These are phyloP conservation scores for Pterobdella sp. DNA, from an alignment of 2,888 invertebrate genomes.

Conservation along the genomic window DNA sequence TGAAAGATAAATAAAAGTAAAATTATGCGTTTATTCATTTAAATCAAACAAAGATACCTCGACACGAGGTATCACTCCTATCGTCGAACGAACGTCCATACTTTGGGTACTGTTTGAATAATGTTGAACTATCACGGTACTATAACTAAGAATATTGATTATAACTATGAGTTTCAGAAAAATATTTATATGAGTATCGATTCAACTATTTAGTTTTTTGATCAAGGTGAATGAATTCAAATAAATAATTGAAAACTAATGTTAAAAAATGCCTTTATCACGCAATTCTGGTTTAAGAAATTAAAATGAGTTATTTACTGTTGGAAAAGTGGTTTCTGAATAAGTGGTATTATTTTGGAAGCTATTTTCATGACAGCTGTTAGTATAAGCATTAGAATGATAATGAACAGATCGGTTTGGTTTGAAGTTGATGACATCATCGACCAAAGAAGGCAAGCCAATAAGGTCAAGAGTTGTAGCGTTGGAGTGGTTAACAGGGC, in stretches of 20 bases:
- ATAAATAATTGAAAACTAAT: too few species aligned
- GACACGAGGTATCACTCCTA: neutral
- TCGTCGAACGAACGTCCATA: neutral
- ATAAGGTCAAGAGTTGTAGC: constrained; percentile 22
- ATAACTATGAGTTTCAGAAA: too few species aligned
- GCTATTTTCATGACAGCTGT: constrained; percentile 1
- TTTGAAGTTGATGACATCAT: constrained; percentile 18
- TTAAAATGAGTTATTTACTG: neutral
- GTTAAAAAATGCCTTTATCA: too few species aligned
- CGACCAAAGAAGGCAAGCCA: constrained; percentile 23
- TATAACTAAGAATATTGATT: too few species aligned
- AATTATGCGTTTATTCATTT: neutral
- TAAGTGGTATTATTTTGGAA: neutral
- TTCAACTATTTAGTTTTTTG: too few species aligned
- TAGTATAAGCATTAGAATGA: constrained; percentile 3
- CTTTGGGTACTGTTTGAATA: neutral
- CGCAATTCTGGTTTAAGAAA: too few species aligned
- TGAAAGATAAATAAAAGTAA: neutral
- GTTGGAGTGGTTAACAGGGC: neutral
- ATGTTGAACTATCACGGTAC: neutral
- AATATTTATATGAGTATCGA: too few species aligned
- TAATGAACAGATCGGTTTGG: neutral
- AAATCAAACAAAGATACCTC: neutral
- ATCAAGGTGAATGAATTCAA: too few species aligned
- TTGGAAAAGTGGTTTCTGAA: neutral